phyloP scores from a whole-genome alignment of 2,797 vertebrate species.

The Phrynocephalus vlangalii region DNA sequence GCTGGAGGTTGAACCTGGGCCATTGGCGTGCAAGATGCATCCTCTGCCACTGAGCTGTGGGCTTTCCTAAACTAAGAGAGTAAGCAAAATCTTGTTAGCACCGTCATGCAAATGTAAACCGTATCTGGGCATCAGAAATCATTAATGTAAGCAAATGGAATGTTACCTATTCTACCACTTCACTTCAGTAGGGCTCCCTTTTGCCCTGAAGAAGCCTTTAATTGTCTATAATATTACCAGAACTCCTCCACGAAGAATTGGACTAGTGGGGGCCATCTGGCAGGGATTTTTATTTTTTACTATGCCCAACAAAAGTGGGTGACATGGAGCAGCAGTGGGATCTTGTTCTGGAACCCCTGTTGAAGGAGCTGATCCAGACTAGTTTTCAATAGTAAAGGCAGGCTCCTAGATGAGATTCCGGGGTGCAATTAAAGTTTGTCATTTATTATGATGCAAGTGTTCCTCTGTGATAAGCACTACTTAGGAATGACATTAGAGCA shows the following conservation, averaged over 20 bases:
- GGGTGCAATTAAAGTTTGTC: neutral
- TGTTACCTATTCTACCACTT: too few species aligned
- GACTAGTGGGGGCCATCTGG: too few species aligned
- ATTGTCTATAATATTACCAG: too few species aligned
- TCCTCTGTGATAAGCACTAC: neutral
- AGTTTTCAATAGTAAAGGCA: neutral
- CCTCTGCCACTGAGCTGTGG: too few species aligned
- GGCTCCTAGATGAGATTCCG: too few species aligned
- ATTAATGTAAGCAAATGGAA: too few species aligned
- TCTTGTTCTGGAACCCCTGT: neutral
- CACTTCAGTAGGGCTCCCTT: too few species aligned
- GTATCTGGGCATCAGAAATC: too few species aligned
- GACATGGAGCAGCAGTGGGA: neutral
- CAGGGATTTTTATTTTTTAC: too few species aligned
- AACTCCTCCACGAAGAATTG: too few species aligned
- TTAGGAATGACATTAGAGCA: neutral
- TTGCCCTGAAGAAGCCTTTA: too few species aligned
- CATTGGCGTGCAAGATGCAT: neutral
- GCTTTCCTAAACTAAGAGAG: neutral
- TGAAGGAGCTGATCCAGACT: neutral
- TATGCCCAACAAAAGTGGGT: neutral
- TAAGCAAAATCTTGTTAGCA: neutral
- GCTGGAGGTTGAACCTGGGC: neutral
- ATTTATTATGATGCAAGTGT: neutral
- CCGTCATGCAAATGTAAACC: too few species aligned